phyloP scores from a whole-genome alignment of 92 coral and sea anemone species.

The Galaxea fascicularis region DNA sequence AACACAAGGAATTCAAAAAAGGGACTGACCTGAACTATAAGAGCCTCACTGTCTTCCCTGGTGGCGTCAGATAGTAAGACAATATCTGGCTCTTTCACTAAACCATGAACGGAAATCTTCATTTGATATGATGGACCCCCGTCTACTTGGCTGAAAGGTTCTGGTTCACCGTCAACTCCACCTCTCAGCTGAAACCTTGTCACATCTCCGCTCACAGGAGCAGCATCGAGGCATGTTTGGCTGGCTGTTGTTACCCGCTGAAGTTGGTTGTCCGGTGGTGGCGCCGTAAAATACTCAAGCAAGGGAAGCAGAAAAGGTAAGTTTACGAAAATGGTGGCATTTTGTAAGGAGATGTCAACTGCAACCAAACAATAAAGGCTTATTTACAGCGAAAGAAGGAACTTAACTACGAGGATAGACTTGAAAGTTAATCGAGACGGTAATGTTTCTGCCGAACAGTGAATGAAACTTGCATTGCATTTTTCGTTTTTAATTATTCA shows the following conservation, averaged over 20 bases:
- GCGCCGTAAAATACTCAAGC: slow-evolving; percentile 80
- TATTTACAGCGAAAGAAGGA: not conserved
- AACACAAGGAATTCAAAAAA: too few species aligned
- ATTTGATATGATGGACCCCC: slow-evolving; percentile 27
- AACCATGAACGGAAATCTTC: slow-evolving; percentile 80
- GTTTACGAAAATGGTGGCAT: slow-evolving; percentile 89
- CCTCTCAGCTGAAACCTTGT: not conserved
- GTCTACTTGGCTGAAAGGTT: slow-evolving; percentile 20
- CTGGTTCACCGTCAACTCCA: not conserved
- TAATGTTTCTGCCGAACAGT: too few species aligned
- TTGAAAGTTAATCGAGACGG: too few species aligned
- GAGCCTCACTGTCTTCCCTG: slow-evolving; percentile 82
- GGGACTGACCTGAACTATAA: slow-evolving; percentile 84
- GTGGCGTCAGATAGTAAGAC: slow-evolving; percentile 89
- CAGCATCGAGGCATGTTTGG: slow-evolving; percentile 69
- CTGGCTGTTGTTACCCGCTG: slow-evolving; percentile 60
- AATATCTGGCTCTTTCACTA: slow-evolving; percentile 86
- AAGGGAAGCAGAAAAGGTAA: slow-evolving; percentile 89
- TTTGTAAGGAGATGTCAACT: slow-evolving; percentile 90
- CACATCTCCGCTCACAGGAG: slow-evolving; percentile 8
- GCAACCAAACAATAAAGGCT: not conserved
- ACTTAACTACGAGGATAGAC: too few species aligned
- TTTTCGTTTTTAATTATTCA: too few species aligned
- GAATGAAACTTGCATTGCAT: too few species aligned
- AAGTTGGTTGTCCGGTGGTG: slow-evolving; percentile 20